Base-by-base conservation (phyloP, 2,113 vertebrate genomes). In the Xenus cinereus region DNA sequence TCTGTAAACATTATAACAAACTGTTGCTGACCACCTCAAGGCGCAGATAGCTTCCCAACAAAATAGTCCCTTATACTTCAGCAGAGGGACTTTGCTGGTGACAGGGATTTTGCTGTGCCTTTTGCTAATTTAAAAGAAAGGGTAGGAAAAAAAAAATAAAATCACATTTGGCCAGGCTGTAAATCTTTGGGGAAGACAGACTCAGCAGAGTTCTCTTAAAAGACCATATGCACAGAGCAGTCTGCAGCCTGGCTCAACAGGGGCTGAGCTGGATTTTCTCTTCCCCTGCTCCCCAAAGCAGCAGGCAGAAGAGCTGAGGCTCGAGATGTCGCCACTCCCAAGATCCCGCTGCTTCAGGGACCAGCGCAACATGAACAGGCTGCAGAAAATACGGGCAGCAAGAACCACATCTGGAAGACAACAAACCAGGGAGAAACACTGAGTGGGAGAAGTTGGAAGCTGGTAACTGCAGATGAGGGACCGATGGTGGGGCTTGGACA, bases 41-140 rank as follows among this genome's bases (percentile, higher is more conserved):
- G 60, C 59, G 68, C 32, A 74, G 53, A 51, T 0, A 53, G 13
- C 19, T 74, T 81, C 64, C 71, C 76, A 84, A 46, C 8, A 80
- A 83, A 80, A 35, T 1, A 64, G 62, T 46, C 39, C 39, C 26
- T 64, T 39, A 32, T 5, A 4, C 6, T 45, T 73, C 39, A 90
- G 64, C 45, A 57, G 23, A 50, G 32, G 3, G 35, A n/a, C 57
- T 71, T 66, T 51, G 17, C 60, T 82, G 68, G 50, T 51, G 54
- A 53, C 50, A 54, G 22, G 41, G 73, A 74, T 62, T 89, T 89
- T 19, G 0, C 43, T 37, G 17, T 79, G 78, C 21, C 32, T 90
- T 90, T 74, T 32, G 72, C 46, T 74, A 66, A 76, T 62, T 56
- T 53, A 75, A 95, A 79, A 79, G 26, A 35, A 66, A 66, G 27